A percentile compares a stretch with the other conserved stretches of the same genome.
Conservation (phyloP, 2,113 vertebrate genomes). For the Pseudolaguvia tuberculata region DNA sequence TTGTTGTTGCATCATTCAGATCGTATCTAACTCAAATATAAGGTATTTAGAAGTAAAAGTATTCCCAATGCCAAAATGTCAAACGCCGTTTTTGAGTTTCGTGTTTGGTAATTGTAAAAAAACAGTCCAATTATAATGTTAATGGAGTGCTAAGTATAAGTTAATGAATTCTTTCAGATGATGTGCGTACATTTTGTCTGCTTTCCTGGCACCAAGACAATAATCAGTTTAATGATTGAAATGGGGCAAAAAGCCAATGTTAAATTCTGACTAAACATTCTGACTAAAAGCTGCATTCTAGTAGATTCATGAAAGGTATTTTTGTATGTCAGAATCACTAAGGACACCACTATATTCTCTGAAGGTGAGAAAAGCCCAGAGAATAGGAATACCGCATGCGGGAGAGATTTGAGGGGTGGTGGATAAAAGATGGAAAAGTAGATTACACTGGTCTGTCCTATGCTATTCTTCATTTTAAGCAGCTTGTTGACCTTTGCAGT, state of each 20-base stretch:
- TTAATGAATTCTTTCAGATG: background rate
- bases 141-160: background rate
- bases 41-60: slow-evolving; percentile 44
- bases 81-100: slow-evolving; percentile 19
- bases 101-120: slow-evolving; percentile 8
- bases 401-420: slow-evolving; percentile 20
- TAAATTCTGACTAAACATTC: background rate
- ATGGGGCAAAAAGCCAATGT: slow-evolving; percentile 8
- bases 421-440: slow-evolving; percentile 56
- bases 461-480: slow-evolving; percentile 71
- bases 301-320: slow-evolving; percentile 54
- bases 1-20: slow-evolving; percentile 56
- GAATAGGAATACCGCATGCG: background rate
- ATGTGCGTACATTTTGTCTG: slow-evolving; percentile 48
- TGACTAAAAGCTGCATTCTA: slow-evolving; percentile 26
- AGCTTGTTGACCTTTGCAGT: slow-evolving; percentile 71
- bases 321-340: slow-evolving; percentile 52
- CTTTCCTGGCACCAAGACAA: slow-evolving; percentile 13
- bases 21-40: background rate
- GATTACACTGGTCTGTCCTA: slow-evolving; percentile 56
- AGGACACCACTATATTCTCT: slow-evolving; percentile 48
- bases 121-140: slow-evolving; percentile 12
- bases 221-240: background rate
- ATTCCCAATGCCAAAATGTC: slow-evolving; percentile 51
- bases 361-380: slow-evolving; percentile 11